A percentile compares a stretch with the other conserved stretches of the same genome.
Conservation (phyloP, 1,140 invertebrate species). For the Drosophila ogumai region DNA sequence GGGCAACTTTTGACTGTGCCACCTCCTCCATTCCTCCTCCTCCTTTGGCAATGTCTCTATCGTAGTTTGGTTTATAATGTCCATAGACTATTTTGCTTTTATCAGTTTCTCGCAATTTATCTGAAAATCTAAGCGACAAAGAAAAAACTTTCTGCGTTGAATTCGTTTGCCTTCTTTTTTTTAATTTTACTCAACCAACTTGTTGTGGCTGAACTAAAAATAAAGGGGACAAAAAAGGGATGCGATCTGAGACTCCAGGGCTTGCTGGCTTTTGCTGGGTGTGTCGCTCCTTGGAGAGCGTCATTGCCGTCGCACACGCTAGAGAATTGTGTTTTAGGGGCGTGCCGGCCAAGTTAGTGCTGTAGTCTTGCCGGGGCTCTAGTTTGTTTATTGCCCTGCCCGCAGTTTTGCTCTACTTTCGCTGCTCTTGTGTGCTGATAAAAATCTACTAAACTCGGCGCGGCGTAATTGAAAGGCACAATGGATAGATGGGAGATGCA, state of each 20-base stretch:
- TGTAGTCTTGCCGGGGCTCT: constrained; percentile 23
- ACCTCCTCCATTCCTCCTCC: neutral
- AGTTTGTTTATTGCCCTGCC: constrained; percentile 49
- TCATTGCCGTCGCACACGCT: constrained; percentile 59
- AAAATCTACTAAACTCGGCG: constrained; percentile 61
- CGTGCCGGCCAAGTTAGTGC: constrained; percentile 53
- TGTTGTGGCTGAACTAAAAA: constrained; percentile 29
- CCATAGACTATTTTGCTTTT: constrained; percentile 31
- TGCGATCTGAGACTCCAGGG: constrained; percentile 1
- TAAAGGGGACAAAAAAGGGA: neutral
- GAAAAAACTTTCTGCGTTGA: constrained; percentile 27
- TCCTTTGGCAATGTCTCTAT: constrained; percentile 10
- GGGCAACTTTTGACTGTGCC: constrained; percentile 49
- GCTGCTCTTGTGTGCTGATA: constrained; percentile 44
- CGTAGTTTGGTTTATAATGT: constrained; percentile 34
- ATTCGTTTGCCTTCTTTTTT: neutral
- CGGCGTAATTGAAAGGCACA: constrained; percentile 63
- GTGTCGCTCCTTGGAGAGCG: constrained; percentile 49
- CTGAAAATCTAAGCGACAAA: constrained; percentile 52
- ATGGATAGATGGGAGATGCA: constrained; percentile 24
- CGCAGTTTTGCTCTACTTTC: constrained; percentile 52
- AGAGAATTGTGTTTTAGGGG: constrained; percentile 34
- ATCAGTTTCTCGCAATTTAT: constrained; percentile 43
- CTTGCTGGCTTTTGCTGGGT: constrained; percentile 15
- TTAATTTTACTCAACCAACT: constrained; percentile 30